These are phyloP conservation scores for Semibalanus balanoides DNA, from an alignment of 1,140 invertebrate species.

Conservation along the genomic window DNA sequence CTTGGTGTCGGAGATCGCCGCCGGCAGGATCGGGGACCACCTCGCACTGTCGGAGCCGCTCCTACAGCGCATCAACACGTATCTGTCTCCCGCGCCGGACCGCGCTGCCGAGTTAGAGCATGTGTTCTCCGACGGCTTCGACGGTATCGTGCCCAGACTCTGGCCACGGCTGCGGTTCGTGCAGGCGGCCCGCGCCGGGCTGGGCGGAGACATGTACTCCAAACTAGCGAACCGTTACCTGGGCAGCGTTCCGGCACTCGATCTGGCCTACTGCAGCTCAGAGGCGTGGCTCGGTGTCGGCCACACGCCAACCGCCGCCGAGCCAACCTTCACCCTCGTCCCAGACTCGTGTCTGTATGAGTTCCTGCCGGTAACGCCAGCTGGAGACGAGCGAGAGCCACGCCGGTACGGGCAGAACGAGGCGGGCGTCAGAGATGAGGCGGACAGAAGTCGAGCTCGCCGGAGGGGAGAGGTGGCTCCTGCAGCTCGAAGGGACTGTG, in stretches of 20 bases:
- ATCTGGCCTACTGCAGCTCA: not conserved
- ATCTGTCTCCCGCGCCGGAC: not conserved
- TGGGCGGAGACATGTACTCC: not conserved
- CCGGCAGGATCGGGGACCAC: constrained; percentile 18
- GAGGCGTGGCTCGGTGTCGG: not conserved
- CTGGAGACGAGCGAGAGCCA: not conserved
- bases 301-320: too few relatives aligned
- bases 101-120: not conserved
- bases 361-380: not conserved
- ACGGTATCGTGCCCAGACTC: not conserved
- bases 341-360: not conserved
- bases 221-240: not conserved
- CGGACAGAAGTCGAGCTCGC: not conserved
- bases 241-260: not conserved
- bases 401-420: not conserved
- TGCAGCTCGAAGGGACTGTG: too few relatives aligned
- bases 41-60: not conserved
- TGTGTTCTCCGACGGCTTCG: not conserved
- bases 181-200: not conserved
- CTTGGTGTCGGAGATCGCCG: not conserved
- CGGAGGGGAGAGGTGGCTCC: too few relatives aligned
- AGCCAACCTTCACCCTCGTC: not conserved
- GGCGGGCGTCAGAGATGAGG: not conserved
- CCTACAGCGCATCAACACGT: not conserved
- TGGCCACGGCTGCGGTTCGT: not conserved